phyloP scores from a whole-genome alignment of 2,888 invertebrate species.

The Leucophenga montana region DNA sequence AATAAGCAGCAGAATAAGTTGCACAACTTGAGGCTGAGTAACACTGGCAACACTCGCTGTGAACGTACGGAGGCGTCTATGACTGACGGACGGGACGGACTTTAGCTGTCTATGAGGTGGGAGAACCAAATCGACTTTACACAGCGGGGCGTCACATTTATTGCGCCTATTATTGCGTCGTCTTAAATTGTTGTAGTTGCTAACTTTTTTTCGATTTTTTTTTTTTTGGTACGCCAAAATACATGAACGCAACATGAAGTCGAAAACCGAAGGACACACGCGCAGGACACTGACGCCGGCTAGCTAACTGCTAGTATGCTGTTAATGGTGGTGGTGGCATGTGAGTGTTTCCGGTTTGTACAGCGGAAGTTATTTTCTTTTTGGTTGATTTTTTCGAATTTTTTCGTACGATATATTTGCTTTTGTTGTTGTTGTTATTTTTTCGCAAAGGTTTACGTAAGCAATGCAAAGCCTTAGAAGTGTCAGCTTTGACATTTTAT shows the following conservation, averaged over 20 bases:
- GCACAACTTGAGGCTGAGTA: neutral
- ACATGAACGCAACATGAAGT: constrained; percentile 4
- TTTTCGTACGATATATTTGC: neutral
- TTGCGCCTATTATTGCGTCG: constrained; percentile 16
- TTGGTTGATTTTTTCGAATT: constrained; percentile 20
- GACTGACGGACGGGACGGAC: neutral
- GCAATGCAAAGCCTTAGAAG: constrained; percentile 27
- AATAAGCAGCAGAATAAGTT: too few species aligned
- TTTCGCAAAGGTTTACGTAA: constrained; percentile 16
- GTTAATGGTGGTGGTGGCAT: neutral
- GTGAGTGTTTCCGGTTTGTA: constrained; percentile 22
- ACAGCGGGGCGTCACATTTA: constrained; percentile 23
- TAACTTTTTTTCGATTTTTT: constrained; percentile 5
- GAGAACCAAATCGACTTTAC: neutral
- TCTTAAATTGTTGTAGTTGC: constrained; percentile 7
- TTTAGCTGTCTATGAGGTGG: neutral
- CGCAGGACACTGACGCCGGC: neutral
- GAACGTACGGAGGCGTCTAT: too few species aligned
- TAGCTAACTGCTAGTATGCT: neutral
- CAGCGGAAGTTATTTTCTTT: constrained; percentile 26
- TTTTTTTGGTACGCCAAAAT: constrained; percentile 21
- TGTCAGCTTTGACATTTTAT: constrained; percentile 29
- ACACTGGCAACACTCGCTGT: neutral
- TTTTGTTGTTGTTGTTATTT: constrained; percentile 9
- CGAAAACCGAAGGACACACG: neutral